These are phyloP conservation scores for Drosophila paramelanica DNA, from an alignment of 2,888 invertebrate species.

Conservation along the genomic window DNA sequence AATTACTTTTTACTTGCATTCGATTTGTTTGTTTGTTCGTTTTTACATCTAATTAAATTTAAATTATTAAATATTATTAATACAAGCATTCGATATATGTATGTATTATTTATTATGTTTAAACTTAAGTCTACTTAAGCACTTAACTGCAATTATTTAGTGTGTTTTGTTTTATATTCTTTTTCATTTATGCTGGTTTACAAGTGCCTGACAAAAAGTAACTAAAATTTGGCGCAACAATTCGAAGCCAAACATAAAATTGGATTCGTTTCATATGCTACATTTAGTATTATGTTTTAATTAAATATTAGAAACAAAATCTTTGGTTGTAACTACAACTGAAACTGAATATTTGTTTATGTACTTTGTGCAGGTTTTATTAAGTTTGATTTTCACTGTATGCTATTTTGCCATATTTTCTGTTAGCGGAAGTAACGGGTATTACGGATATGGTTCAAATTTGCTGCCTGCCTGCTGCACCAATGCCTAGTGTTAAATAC, in stretches of 20 bases:
- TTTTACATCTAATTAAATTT: conserved; percentile 52
- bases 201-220: conserved; percentile 51
- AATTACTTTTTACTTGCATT: conserved; percentile 68
- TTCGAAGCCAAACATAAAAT: conserved; percentile 44
- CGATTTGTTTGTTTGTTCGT: conserved; percentile 31
- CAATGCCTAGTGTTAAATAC: conserved; percentile 27
- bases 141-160: conserved; percentile 49
- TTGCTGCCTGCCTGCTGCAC: conserved; percentile 27
- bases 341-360: conserved; percentile 49
- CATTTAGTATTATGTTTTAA: conserved; percentile 26
- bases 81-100: conserved; percentile 63
- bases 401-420: neutral
- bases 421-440: conserved; percentile 33
- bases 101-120: conserved; percentile 40
- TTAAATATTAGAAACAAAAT: conserved; percentile 55
- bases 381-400: neutral
- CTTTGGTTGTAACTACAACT: conserved; percentile 81
- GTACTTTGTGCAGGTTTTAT: conserved; percentile 48
- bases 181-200: conserved; percentile 5
- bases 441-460: conserved; percentile 19
- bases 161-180: conserved; percentile 6
- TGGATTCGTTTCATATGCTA: conserved; percentile 39
- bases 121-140: conserved; percentile 60
- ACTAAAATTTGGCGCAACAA: conserved; percentile 72
- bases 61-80: conserved; percentile 53